These are phyloP conservation scores for Macquaria australasica DNA, from an alignment of 2,113 vertebrate genomes.

Conservation along the genomic window DNA sequence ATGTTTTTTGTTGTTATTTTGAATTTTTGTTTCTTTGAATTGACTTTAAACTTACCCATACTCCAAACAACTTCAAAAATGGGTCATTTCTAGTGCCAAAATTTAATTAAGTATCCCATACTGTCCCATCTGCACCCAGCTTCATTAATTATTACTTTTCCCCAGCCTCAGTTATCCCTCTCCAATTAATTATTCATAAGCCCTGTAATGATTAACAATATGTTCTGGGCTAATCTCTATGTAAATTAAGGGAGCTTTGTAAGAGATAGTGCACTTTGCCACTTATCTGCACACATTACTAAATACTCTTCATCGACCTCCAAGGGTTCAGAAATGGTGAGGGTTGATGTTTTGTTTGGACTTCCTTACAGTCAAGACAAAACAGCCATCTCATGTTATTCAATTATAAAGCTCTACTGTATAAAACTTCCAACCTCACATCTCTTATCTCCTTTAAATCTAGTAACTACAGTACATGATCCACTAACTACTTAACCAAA, in stretches of 20 bases:
- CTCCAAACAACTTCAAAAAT: constrained; percentile 36
- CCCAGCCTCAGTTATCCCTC: constrained; percentile 56
- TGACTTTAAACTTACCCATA: constrained; percentile 15
- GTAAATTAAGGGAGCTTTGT: constrained; percentile 55
- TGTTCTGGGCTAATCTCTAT: constrained; percentile 64
- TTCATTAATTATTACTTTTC: constrained; percentile 75
- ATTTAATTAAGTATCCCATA: constrained; percentile 61
- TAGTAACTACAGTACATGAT: no score
- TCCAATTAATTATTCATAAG: constrained; percentile 74
- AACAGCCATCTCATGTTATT: no score
- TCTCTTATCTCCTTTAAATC: no score
- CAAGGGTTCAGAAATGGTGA: not conserved
- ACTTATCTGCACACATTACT: constrained; percentile 43
- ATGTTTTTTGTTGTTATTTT: not conserved
- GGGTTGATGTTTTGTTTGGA: not conserved
- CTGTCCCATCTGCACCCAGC: constrained; percentile 63
- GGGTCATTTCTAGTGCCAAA: constrained; percentile 47
- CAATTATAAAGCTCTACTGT: no score
- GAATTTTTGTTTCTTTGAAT: not conserved
- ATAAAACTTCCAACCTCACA: no score
- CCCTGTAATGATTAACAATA: constrained; percentile 65
- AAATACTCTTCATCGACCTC: constrained; percentile 38
- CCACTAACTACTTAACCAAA: no score
- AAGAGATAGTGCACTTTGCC: constrained; percentile 31
- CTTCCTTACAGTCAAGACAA: no score